Conservation (phyloP, 2,797 vertebrate species). For the Cynodonichthys magdalenae region DNA sequence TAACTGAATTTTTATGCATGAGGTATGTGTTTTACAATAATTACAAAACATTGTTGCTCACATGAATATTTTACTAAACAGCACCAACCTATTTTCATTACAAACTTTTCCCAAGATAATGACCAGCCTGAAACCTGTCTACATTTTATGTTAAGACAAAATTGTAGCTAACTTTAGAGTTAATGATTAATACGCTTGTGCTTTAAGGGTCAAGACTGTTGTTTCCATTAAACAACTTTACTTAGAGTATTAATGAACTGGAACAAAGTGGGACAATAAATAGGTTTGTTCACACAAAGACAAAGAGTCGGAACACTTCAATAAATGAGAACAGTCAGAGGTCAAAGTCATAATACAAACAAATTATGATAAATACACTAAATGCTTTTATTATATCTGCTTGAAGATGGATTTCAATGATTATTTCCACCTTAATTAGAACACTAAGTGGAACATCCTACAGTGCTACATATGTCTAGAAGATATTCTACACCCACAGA, state of each 20-base stretch:
- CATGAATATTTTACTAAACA: too few species aligned
- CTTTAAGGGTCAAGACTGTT: slow-evolving; percentile 21
- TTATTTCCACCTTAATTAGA: slow-evolving; percentile 5
- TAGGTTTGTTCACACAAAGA: slow-evolving; percentile 6
- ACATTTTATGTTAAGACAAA: background rate
- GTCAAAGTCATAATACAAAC: slow-evolving; percentile 3
- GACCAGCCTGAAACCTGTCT: too few species aligned
- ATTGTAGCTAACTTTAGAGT: slow-evolving; percentile 9
- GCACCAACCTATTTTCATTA: too few species aligned
- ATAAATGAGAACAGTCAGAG: slow-evolving; percentile 11
- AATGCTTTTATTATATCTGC: background rate
- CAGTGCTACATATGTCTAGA: background rate
- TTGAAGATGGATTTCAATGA: background rate
- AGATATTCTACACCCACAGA: slow-evolving; percentile 16
- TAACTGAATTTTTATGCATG: too few species aligned
- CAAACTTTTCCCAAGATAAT: too few species aligned
- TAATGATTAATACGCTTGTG: slow-evolving; percentile 28
- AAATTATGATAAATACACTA: slow-evolving; percentile 6
- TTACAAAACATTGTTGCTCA: too few species aligned
- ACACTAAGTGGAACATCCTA: background rate
- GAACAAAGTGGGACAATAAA: slow-evolving; percentile 15
- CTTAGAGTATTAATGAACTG: slow-evolving; percentile 9
- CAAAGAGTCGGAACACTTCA: slow-evolving; percentile 4
- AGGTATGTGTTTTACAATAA: too few species aligned
- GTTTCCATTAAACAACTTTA: slow-evolving; percentile 13